Evolutionary conservation across 2,113 vertebrate species (phyloP).

Genomic region (Arenaria interpres): DNA sequence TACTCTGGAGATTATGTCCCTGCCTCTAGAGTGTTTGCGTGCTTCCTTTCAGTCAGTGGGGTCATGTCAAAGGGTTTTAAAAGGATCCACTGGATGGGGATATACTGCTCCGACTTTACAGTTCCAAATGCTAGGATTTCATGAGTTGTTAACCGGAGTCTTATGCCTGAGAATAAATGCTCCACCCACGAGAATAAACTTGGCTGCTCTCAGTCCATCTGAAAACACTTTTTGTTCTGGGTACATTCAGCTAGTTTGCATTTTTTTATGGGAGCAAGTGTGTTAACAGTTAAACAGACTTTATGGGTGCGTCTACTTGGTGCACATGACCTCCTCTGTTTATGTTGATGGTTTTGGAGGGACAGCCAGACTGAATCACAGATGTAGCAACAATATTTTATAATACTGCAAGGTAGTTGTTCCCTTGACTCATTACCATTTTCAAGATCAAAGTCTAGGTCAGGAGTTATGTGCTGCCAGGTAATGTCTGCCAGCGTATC

Average conservation of each 20-base stretch:
- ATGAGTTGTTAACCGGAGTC: not conserved
- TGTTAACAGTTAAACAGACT: too few species aligned
- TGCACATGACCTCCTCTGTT: not conserved
- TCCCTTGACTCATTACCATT: not conserved
- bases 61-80: not conserved
- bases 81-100: not conserved
- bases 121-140: not conserved
- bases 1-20: not conserved
- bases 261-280: not conserved
- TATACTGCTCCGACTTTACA: not conserved
- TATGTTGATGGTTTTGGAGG: not conserved
- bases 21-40: not conserved
- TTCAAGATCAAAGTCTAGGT: not conserved
- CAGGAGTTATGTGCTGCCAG: not conserved
- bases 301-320: not conserved
- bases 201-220: not conserved
- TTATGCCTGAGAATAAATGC: not conserved
- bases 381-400: not conserved
- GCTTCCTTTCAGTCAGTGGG: not conserved
- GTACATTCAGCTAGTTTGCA: not conserved
- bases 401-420: not conserved
- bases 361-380: not conserved
- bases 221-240: not conserved
- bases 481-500: accelerated
- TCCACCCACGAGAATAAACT: not conserved